Evolutionary conservation across 2,888 invertebrate genomes (phyloP), one percentile per base, ranked within the genome.

Genomic region (Drosophila emarginata): DNA sequence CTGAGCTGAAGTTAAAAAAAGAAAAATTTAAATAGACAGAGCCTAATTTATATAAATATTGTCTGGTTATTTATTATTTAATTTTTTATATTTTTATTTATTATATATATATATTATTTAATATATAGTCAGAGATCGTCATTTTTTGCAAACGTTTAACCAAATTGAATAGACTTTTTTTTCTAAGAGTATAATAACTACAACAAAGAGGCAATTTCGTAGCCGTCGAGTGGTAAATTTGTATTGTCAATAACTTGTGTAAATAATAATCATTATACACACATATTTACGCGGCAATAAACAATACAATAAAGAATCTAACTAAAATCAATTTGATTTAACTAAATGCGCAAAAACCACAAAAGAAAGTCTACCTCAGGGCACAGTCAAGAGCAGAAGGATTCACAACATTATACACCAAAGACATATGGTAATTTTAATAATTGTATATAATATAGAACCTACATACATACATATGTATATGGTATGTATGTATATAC

Each of bases 231-330:
- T 63, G 67, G 61, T 66, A 81, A 74, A 85, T 78, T 72, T 68
- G 66, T 72, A 64, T 73, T 82, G 82, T 86, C 80, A 82, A 82
- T 86, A 82, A 67, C 52, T 83, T 78, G 80, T 77, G 87, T 74
- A 83, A 82, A 86, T 74, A 82, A 37, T 67, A 53, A 60, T 72
- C 75, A 70, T 76, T 78, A 70, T 76, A 32, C 32, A 75, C 64
- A 54, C 60, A 85, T 85, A 82, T 85, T 82, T 73, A 71, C 77
- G 72, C 69, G 76, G 76, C 75, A 76, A 74, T 78, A 87, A 86
- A 83, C 78, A 78, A 76, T 75, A 75, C 78, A 71, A 84, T 69
- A 71, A 77, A 76, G 71, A 70, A 77, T 77, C 71, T 83, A 76
- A 83, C 67, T 69, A 72, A 83, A 76, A 73, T 73, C 80, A 83